phyloP scores from a whole-genome alignment of 2,113 vertebrate genomes.

The Percina caprodes region DNA sequence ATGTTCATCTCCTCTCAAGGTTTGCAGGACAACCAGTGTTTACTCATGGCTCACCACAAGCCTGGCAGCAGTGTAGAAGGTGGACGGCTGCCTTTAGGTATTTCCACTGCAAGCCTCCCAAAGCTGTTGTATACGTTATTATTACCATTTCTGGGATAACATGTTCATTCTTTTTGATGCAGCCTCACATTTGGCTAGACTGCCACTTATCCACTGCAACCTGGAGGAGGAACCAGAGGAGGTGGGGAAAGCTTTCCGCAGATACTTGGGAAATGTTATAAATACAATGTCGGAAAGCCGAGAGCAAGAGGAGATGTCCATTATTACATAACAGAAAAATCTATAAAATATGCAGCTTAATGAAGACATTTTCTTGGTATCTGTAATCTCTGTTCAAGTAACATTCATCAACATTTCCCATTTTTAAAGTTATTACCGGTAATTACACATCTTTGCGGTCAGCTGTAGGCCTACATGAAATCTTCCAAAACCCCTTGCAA shows the following conservation, averaged over 20 bases:
- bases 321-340: conserved; percentile 85
- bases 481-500: neutral
- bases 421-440: too few relatives aligned
- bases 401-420: neutral
- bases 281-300: conserved; percentile 90
- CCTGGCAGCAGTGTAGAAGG: conserved; percentile 85
- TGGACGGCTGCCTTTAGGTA: conserved; percentile 86
- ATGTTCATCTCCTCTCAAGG: conserved; percentile 91
- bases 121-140: conserved; percentile 8
- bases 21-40: conserved; percentile 89
- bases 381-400: neutral
- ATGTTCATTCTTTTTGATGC: conserved; percentile 43
- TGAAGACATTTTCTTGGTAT: neutral
- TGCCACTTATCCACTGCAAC: conserved; percentile 91
- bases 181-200: conserved; percentile 89
- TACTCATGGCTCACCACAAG: conserved; percentile 96
- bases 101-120: conserved; percentile 29
- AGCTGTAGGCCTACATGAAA: neutral
- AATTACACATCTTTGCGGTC: neutral
- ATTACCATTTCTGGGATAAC: conserved; percentile 8
- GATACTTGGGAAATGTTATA: conserved; percentile 88
- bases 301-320: conserved; percentile 95
- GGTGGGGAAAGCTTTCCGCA: conserved; percentile 88
- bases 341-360: conserved; percentile 4
- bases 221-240: conserved; percentile 95